Evolutionary conservation across 37 sponge, comb jelly and placozoan genomes (phyloP).

Genomic region (Diacarnus erythraeanus): DNA sequence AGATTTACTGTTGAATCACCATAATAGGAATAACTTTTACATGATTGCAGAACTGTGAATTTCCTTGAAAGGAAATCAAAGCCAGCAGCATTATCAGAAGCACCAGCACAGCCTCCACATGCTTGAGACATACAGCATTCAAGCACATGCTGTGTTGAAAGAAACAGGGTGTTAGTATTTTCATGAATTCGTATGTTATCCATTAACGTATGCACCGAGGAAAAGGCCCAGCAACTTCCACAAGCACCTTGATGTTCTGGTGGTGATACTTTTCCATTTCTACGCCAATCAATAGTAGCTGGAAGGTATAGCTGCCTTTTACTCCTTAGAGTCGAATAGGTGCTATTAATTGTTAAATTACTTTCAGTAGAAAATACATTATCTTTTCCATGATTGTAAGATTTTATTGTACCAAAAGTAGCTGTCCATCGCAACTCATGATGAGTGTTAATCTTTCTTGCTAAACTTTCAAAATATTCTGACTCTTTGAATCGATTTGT

Average conservation of each 20-base stretch:
- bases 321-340: neutral
- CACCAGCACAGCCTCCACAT: constrained; percentile 18
- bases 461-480: neutral
- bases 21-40: neutral
- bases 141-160: constrained; percentile 10
- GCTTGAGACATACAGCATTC: neutral
- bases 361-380: neutral
- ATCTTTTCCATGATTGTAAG: neutral
- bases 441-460: neutral
- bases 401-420: neutral
- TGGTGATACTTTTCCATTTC: neutral
- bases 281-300: neutral
- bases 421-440: neutral
- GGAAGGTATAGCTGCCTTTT: neutral
- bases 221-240: constrained; percentile 33
- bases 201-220: constrained; percentile 2
- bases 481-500: neutral
- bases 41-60: neutral
- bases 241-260: constrained; percentile 20
- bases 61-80: neutral
- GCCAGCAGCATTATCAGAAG: constrained; percentile 7
- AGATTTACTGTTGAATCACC: neutral
- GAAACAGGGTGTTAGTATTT: neutral
- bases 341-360: neutral
- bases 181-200: neutral